Base-by-base conservation (phyloP, 2,888 invertebrate species). In the Clivina fossor region DNA sequence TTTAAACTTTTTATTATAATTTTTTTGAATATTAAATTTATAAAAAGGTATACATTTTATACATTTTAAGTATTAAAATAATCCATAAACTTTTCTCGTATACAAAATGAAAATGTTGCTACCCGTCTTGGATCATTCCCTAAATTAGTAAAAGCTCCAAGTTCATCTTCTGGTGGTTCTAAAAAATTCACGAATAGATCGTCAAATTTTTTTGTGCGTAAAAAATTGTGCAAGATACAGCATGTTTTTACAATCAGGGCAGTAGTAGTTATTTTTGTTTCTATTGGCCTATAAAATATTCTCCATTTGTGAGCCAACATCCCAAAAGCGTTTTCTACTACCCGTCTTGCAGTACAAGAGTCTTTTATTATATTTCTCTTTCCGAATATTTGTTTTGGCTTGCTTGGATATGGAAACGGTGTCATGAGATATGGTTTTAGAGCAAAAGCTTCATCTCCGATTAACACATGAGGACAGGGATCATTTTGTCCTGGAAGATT, bases 381-480 rank as follows among this genome's bases (percentile, higher is more conserved):
- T 61, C 9, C 13, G 35, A 8, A 22, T 56, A 40, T 62, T 49
- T 33, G 11, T 33, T 57, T 33, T 24, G n/a, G 49, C 37, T 20
- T 60, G 59, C 26, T 43, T n/a, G n/a, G 43, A 38, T 60, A 58
- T 11, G 60, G 61, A 57, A 56, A 66, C 13, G 63, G 63, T 24
- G 60, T 50, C 62, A 63, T 60, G 37, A 65, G 46, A 47, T 56
- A 58, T 15, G 59, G 60, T 44, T 60, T 59, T 13, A 63, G 48
- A n/a, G 59, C 40, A 58, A 66, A 64, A 19, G 62, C 64, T 53
- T 65, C 60, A 38, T 65, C 64, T 7, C 62, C 64, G 37, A 63
- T 46, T 46, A 65, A 43, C 30, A 62, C 62, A 56, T 59, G 57
- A 26, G 62, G 62, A 15, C 33, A 47, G 28, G 40, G 9, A 30